Evolutionary conservation across 2,797 vertebrate genomes (phyloP), one percentile per base, ranked within the genome.

Genomic region (Champsocephalus gunnari): DNA sequence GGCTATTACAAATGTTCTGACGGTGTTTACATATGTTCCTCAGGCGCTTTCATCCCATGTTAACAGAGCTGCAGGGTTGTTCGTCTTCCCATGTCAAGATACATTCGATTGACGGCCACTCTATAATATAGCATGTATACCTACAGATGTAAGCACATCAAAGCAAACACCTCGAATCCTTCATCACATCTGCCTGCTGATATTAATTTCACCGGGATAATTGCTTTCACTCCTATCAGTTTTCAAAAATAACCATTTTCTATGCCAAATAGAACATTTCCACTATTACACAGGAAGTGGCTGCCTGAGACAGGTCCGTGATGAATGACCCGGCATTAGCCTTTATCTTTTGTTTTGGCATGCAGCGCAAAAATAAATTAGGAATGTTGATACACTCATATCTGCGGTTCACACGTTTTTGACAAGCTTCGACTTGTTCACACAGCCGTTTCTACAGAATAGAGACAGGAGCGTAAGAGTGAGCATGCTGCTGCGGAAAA

Each of bases 381-480:
- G 94, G 93, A 94, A 94, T 94, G 93, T 91, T 91, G 92, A 94
- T 93, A 92, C 91, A 90, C 91, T 94, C 91, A 94, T 93, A 93
- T 94, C 92, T 95, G 94, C 77, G 91, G 92, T 92, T 95, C 91
- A 89, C 92, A 93, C 81, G 82, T 92, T 90, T 93, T 75, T 77
- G 89, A 90, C 95, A 93, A 91, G 95, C 75, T 87, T 66, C 17
- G 16, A 85, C 95, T 90, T 87, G 94, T 91, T 93, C 89, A 77
- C 84, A 88, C 71, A 86, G 88, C 84, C 85, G 85, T 75, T 87
- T 87, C 79, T 70, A 82, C 71, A 68, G 50, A 82, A 78, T 86
- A 87, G 68, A 84, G 82, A 85, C 77, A 91, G 67, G 75, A 45
- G 75, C 60, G 79, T 72, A 79, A 84, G 83, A 85, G 73, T 53